Percentiles rank a stretch among this genome's conserved stretches.
phyloP scores from a whole-genome alignment of 1,140 invertebrate genomes.

The Eufriesea mexicana region DNA sequence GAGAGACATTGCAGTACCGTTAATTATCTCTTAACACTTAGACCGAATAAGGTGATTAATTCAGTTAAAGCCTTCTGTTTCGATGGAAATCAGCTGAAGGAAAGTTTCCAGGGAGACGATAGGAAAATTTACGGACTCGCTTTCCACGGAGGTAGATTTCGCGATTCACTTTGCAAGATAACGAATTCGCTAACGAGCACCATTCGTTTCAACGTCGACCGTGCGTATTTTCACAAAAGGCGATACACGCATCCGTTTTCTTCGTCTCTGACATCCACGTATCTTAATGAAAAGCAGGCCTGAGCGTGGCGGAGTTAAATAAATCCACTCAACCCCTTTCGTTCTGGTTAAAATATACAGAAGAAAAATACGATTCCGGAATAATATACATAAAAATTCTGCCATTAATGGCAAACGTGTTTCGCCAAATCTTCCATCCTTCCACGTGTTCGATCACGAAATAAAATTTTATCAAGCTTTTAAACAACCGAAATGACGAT shows the following conservation, averaged over 20 bases:
- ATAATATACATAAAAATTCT: too few species aligned
- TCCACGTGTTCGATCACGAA: too few species aligned
- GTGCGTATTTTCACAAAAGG: constrained; percentile 2
- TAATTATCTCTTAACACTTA: background rate
- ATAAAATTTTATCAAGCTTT: too few species aligned
- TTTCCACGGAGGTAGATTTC: background rate
- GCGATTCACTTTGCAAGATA: constrained; percentile 53
- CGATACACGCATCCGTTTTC: background rate
- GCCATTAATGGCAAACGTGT: too few species aligned
- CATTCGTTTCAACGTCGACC: constrained; percentile 44
- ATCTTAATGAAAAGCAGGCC: background rate
- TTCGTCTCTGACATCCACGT: too few species aligned
- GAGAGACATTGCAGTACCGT: background rate
- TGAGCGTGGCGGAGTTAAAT: background rate
- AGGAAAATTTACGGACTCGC: constrained; percentile 6
- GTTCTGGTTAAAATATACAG: background rate
- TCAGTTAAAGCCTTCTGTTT: background rate
- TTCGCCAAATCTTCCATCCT: too few species aligned
- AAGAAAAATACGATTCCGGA: too few species aligned
- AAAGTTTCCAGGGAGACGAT: background rate
- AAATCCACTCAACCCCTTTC: background rate
- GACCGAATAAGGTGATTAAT: background rate
- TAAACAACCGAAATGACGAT: too few species aligned
- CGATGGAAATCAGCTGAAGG: background rate
- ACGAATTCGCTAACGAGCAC: constrained; percentile 53